Percentiles rank a stretch among this genome's conserved stretches.
Conservation (phyloP, 2,888 invertebrate species). For the Pelosia muscerda region DNA sequence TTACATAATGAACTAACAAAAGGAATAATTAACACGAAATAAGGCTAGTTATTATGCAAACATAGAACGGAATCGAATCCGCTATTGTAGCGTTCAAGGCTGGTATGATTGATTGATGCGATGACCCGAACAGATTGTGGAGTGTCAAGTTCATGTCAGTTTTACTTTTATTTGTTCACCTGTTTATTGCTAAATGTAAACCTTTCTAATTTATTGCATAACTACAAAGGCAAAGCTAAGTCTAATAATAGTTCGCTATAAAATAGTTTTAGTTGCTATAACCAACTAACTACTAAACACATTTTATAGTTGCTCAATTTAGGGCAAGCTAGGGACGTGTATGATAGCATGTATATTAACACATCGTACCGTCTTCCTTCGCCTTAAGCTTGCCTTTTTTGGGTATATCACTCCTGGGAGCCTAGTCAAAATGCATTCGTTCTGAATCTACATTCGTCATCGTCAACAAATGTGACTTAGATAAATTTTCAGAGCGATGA, state of each 20-base stretch:
- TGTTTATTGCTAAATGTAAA: conserved; percentile 18
- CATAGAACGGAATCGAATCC: conserved; percentile 46
- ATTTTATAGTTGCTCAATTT: no score
- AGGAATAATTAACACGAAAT: conserved; percentile 53
- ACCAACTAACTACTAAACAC: no score
- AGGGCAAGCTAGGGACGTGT: no score
- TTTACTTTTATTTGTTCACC: conserved; percentile 54
- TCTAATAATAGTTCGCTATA: neutral
- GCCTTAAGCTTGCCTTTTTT: neutral
- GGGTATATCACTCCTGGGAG: neutral
- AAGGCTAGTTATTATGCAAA: conserved; percentile 53
- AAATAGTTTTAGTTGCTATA: neutral
- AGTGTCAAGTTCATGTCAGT: conserved; percentile 75
- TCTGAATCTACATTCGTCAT: no score
- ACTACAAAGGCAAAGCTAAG: neutral
- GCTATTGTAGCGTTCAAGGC: conserved; percentile 63
- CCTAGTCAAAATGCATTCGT: no score
- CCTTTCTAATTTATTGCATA: conserved; percentile 19
- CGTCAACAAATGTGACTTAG: no score
- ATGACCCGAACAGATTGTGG: conserved; percentile 75
- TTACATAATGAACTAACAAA: conserved; percentile 32
- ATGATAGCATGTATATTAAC: no score
- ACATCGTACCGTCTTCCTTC: no score
- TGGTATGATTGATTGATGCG: conserved; percentile 71
- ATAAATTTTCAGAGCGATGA: no score